These are phyloP conservation scores for Hydroisotoma schaefferi DNA, from an alignment of 2,888 invertebrate genomes.

Conservation along the genomic window DNA sequence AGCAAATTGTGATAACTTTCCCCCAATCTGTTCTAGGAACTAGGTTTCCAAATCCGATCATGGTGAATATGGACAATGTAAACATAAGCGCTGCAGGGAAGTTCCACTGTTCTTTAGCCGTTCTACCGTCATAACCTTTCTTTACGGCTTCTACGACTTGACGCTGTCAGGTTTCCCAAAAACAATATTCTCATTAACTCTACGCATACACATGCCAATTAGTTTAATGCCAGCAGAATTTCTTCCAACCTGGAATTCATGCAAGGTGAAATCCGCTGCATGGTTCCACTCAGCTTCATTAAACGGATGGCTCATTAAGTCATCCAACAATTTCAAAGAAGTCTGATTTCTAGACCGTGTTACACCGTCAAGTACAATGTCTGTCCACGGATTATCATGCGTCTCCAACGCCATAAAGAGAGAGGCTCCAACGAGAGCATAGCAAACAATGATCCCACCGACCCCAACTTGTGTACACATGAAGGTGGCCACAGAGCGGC, in stretches of 20 bases:
- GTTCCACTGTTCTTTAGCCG: conserved; percentile 69
- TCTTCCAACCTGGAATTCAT: conserved; percentile 60
- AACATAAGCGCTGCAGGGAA: conserved; percentile 86
- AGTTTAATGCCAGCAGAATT: neutral
- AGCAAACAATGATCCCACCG: conserved; percentile 79
- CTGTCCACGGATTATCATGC: conserved; percentile 55
- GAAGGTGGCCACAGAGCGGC: conserved; percentile 78
- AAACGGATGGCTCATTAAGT: conserved; percentile 64
- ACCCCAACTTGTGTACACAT: conserved; percentile 88
- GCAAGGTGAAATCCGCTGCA: conserved; percentile 62
- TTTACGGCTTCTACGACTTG: conserved; percentile 64
- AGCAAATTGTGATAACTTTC: conserved; percentile 76
- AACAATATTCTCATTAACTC: neutral
- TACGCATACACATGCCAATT: neutral
- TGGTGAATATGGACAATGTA: conserved; percentile 80
- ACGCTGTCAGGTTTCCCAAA: conserved; percentile 49
- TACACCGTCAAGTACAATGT: conserved; percentile 40
- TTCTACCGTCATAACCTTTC: conserved; percentile 67
- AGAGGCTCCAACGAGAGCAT: conserved; percentile 79
- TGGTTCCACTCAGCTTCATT: conserved; percentile 63
- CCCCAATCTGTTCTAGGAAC: conserved; percentile 75
- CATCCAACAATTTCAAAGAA: conserved; percentile 64
- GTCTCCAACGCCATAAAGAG: conserved; percentile 76
- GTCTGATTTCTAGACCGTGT: conserved; percentile 42
- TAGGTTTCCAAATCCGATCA: conserved; percentile 88